Evolutionary conservation across 2,888 invertebrate genomes (phyloP).

Genomic region (Eutolmus rufibarbis): DNA sequence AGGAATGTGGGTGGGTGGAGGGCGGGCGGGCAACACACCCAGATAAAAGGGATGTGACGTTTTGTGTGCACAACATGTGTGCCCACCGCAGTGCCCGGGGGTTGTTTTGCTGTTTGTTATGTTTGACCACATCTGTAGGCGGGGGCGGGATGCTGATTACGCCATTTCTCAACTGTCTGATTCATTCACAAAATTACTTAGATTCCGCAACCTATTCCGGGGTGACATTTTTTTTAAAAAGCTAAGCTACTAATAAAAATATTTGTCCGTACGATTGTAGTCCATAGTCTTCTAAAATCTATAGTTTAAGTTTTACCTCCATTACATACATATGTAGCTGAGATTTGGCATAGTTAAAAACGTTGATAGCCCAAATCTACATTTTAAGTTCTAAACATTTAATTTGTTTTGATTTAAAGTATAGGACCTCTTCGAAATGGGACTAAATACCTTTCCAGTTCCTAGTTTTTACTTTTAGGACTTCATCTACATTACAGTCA

Average conservation of each 20-base stretch:
- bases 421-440: too few species aligned
- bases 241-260: not conserved
- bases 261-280: too few species aligned
- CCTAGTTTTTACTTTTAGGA: too few species aligned
- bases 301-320: too few species aligned
- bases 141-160: not conserved
- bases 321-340: too few species aligned
- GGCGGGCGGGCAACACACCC: not conserved
- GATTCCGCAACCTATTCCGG: not conserved
- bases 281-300: too few species aligned
- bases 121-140: conserved; percentile 22
- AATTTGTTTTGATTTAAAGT: too few species aligned
- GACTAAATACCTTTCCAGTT: too few species aligned
- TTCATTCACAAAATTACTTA: not conserved
- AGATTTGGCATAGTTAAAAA: too few species aligned
- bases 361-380: too few species aligned
- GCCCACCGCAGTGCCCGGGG: not conserved
- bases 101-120: conserved; percentile 29
- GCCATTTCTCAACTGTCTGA: not conserved
- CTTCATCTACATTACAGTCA: too few species aligned
- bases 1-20: not conserved
- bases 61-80: conserved; percentile 27
- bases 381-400: too few species aligned
- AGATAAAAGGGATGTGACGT: not conserved
- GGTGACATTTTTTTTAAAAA: not conserved